Evolutionary conservation across 2,113 vertebrate species (phyloP).

Genomic region (Bufo gargarizans): DNA sequence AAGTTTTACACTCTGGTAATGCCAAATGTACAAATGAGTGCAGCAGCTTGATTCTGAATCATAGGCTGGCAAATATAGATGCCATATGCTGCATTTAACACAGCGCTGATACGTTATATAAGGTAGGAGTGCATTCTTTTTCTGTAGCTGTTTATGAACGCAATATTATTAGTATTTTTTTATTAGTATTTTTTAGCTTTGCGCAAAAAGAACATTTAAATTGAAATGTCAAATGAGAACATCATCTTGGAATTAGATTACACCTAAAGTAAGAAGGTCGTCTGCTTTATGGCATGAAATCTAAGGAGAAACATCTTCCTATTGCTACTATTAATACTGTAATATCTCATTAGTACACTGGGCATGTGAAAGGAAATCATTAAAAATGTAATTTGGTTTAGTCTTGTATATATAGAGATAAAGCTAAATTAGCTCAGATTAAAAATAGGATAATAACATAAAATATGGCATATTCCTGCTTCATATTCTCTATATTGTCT

Average conservation of each 20-base stretch:
- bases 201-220: not conserved
- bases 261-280: no score
- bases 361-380: no score
- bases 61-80: constrained; percentile 18
- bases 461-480: no score
- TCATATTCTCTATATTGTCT: no score
- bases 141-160: not conserved
- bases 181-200: not conserved
- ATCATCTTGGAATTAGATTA: not conserved
- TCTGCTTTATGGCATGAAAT: no score
- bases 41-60: constrained; percentile 55
- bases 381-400: no score
- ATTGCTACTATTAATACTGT: no score
- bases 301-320: no score
- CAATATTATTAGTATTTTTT: not conserved
- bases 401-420: no score
- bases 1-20: constrained; percentile 3
- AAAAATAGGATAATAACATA: no score
- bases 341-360: no score
- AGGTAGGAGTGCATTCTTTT: constrained; percentile 14
- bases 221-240: not conserved
- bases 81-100: constrained; percentile 48
- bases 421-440: no score
- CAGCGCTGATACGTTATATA: constrained; percentile 29
- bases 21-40: constrained; percentile 36